Evolutionary conservation across 2,888 invertebrate species (phyloP), one percentile per base, ranked within the genome.

Genomic region (Eupeodes latifasciatus): DNA sequence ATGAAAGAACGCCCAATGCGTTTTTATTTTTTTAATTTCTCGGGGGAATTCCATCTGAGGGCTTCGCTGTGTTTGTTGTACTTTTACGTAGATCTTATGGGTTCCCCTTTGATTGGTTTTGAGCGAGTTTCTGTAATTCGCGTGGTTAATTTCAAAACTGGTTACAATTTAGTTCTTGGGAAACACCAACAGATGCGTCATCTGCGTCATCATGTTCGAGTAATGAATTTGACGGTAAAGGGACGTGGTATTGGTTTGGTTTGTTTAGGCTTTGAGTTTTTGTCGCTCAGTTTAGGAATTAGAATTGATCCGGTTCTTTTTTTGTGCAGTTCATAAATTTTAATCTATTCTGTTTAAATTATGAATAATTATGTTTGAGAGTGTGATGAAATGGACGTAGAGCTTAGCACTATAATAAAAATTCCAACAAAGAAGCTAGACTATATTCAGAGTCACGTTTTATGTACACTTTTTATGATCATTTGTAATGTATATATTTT

Each of bases 161-260:
- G 36, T 69, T 69, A 69, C 53, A 69, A 12, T 67, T 67, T 10
- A 6, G 11, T 69, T 69, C 69, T 27, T 11, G 69, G 69, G 69
- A 53, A 69, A 69, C 36, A 36, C 69, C 53, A 10, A n/a, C 7
- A 53, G 36, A 69, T 69, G 69, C 69, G 69, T 69, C 69, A 69
- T 27, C 27, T 7, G 4, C 4, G 67, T 67, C 67, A 67, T 40
- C 40, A 7, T 5, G 40, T 1, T 7, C 0, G 1, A 36, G 9
- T 59, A 59, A 59, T 59, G 27, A 59, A 14, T 59, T 59, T 34
- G 57, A 12, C 27, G 27, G 34, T 36, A 4, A 59, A 7, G 34
- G 14, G 3, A 34, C 36, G 36, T 59, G 12, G 6, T 4, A 12
- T 10, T 10, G 9, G 11, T 19, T 11, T 27, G 4, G 27, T 4